Evolutionary conservation across 2,113 vertebrate genomes (phyloP), one percentile per base, ranked within the genome.

Genomic region (Triplophysa rosa): DNA sequence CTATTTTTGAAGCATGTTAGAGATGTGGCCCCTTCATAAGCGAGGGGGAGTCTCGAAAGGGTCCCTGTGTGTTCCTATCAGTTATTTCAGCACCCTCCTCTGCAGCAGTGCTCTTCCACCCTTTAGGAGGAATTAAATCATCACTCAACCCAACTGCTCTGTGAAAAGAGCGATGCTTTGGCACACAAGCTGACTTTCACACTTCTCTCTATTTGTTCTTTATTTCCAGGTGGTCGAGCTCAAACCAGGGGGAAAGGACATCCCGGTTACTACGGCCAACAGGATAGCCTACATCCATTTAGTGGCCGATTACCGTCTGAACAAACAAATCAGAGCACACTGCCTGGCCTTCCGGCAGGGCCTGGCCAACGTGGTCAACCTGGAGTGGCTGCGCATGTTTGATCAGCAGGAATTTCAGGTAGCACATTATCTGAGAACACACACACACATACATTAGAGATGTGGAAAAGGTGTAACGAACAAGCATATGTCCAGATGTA

Each of bases 351-450:
- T 99, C 91, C 92, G 98, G 0, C 97, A 99, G 90, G 98, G 98
- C 17, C 92, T 99, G 82, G 97, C 97, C 89, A 98, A 96, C 0
- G 97, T 99, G 23, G 94, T 98, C 29, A 98, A 95, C 88, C 93
- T 99, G 3, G 97, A 99, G 87, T 99, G 98, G 97, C 94, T 99
- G 33, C 94, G 97, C 0, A 99, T 99, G 98, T 99, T 99, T 63
- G 98, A 99, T 80, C 97, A 99, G 87, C 97, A 99, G 88, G 98
- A 98, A 85, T 95, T 98, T 62, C 98, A 99, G 97, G 98, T 99
- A 87, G 49, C 8, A 62, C 13, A 7, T 77, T 13, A 23, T 0
- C 47, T 29, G 33, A 17, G 40, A 11, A n/a, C 75, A 23, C 67
- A 40, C 33, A 65, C 49, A 59, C 67, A 65, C 40, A 14, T 7